Evolutionary conservation across 2,888 invertebrate species (phyloP).

Genomic region (Cantharis lateralis): DNA sequence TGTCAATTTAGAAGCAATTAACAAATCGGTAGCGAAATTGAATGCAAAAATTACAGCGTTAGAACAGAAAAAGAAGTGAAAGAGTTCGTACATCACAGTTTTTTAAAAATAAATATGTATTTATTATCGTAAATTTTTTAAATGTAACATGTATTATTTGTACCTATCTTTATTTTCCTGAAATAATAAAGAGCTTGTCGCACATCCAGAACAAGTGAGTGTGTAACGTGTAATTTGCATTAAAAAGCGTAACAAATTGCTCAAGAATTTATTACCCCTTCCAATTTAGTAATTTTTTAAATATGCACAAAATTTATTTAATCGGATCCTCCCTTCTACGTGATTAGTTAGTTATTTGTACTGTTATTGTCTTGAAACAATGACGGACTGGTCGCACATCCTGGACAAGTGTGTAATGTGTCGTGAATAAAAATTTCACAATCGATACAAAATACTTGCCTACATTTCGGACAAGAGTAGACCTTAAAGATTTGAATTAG

Average conservation of each 20-base stretch:
- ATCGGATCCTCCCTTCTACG: too few relatives aligned
- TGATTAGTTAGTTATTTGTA: too few relatives aligned
- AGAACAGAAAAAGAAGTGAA: constrained; percentile 52
- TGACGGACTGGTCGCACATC: constrained; percentile 78
- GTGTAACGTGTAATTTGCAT: too few relatives aligned
- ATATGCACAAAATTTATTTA: too few relatives aligned
- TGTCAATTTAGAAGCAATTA: constrained; percentile 76
- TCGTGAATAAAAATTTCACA: constrained; percentile 95
- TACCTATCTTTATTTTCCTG: constrained; percentile 39
- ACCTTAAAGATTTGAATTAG: constrained; percentile 61
- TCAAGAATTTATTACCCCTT: too few relatives aligned
- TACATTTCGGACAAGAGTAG: constrained; percentile 81
- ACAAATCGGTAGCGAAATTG: constrained; percentile 74
- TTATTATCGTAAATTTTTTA: constrained; percentile 1
- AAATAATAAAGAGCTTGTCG: constrained; percentile 66
- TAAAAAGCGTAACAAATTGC: too few relatives aligned
- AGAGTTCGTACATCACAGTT: not conserved
- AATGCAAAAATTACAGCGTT: constrained; percentile 71
- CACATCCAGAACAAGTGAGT: constrained; percentile 43
- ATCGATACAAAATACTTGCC: constrained; percentile 85
- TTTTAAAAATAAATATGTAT: not conserved
- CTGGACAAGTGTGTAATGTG: constrained; percentile 94
- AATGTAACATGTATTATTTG: not conserved
- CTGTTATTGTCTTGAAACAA: constrained; percentile 52
- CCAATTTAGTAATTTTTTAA: too few relatives aligned